Evolutionary conservation across 2,113 vertebrate genomes (phyloP).

Genomic region (rabbit (Oryctolagus cuniculus)): mOryCun1.1 NC_091434.1:99068501-99069000

Average conservation of each 20-base stretch:
- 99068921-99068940: neutral
- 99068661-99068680: conserved; percentile 35
- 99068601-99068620: neutral
- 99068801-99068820: neutral
- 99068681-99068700: conserved; percentile 4
- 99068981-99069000: too few relatives aligned
- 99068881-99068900: neutral
- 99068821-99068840: neutral
- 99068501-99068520: neutral
- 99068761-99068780: neutral
- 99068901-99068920: neutral
- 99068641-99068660: conserved; percentile 26
- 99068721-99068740: neutral
- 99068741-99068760: conserved; percentile 1
- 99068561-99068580: conserved; percentile 29
- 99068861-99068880: neutral
- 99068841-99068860: conserved; percentile 6
- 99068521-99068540: neutral
- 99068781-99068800: conserved; percentile 12
- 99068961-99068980: neutral
- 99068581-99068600: neutral
- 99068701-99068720: conserved; percentile 4
- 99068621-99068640: conserved; percentile 32
- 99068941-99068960: neutral
- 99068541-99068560: neutral